These are phyloP conservation scores for Drosophila cyrtoloma DNA, from an alignment of 2,888 invertebrate genomes.

Conservation along the genomic window DNA sequence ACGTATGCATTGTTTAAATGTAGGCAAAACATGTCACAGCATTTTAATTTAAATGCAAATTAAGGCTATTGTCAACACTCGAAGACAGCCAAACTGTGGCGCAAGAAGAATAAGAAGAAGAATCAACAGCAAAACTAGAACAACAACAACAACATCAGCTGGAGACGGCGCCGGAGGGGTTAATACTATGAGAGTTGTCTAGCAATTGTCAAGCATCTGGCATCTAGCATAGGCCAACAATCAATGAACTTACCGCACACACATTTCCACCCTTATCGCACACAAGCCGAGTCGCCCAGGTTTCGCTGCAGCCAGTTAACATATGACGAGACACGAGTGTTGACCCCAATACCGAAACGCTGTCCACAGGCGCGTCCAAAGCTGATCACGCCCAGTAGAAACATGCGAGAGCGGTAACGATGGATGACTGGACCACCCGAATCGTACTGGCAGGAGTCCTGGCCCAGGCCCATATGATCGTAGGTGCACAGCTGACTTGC, in stretches of 20 bases:
- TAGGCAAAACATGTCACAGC: conserved; percentile 79
- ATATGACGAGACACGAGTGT: conserved; percentile 87
- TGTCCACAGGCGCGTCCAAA: conserved; percentile 86
- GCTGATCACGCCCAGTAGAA: conserved; percentile 86
- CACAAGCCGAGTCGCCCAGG: conserved; percentile 72
- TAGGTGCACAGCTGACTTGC: conserved; percentile 73
- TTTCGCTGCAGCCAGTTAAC: conserved; percentile 86
- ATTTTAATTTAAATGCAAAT: conserved; percentile 85
- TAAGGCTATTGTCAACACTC: conserved; percentile 83
- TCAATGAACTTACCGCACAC: conserved; percentile 9
- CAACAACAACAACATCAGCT: conserved; percentile 11
- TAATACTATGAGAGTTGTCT: conserved; percentile 38
- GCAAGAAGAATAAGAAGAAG: conserved; percentile 10
- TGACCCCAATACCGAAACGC: conserved; percentile 85
- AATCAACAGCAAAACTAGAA: conserved; percentile 15
- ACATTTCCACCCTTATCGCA: conserved; percentile 26
- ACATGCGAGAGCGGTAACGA: conserved; percentile 84
- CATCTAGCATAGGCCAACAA: conserved; percentile 16
- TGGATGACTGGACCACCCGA: conserved; percentile 87
- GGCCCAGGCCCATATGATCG: conserved; percentile 70
- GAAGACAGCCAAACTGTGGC: conserved; percentile 48
- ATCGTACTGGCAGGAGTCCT: conserved; percentile 86
- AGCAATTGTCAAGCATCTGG: conserved; percentile 26
- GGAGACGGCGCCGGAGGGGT: conserved; percentile 31
- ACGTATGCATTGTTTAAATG: conserved; percentile 70